Evolutionary conservation across 2,113 vertebrate genomes (phyloP).

Genomic region (Acanthochromis polyacanthus): DNA sequence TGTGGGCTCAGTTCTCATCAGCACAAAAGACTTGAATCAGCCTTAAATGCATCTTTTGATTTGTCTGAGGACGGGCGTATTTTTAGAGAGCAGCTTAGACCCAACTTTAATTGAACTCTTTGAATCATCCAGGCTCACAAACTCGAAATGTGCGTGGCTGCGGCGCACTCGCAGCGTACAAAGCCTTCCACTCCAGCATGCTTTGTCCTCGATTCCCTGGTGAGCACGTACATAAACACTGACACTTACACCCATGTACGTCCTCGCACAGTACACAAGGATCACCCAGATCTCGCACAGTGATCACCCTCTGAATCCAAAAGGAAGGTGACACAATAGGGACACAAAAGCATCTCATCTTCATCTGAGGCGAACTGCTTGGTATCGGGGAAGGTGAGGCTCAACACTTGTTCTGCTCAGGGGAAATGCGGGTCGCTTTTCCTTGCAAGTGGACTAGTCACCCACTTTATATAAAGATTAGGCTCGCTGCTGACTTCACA

Average conservation of each 20-base stretch:
- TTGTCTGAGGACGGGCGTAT: background rate
- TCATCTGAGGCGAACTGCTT: slow-evolving; percentile 53
- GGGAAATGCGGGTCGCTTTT: slow-evolving; percentile 45
- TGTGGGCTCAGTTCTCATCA: background rate
- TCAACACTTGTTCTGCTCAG: slow-evolving; percentile 54
- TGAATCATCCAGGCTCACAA: slow-evolving; percentile 5
- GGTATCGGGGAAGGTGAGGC: slow-evolving; percentile 62
- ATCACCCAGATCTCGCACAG: slow-evolving; percentile 39
- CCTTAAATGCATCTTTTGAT: slow-evolving; percentile 10
- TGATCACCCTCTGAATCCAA: slow-evolving; percentile 65
- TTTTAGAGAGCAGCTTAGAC: slow-evolving; percentile 1
- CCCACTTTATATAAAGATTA: slow-evolving; percentile 68
- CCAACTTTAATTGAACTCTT: slow-evolving; percentile 39
- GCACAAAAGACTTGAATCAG: slow-evolving; percentile 2
- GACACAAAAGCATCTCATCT: slow-evolving; percentile 68
- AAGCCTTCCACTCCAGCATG: slow-evolving; percentile 17
- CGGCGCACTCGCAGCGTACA: slow-evolving; percentile 18
- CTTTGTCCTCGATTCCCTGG: slow-evolving; percentile 50
- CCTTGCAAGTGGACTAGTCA: slow-evolving; percentile 62
- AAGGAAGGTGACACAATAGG: slow-evolving; percentile 80
- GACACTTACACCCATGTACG: slow-evolving; percentile 4
- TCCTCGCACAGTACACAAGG: slow-evolving; percentile 1
- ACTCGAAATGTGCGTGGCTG: slow-evolving; percentile 9
- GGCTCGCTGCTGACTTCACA: slow-evolving; percentile 34
- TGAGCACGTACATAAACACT: slow-evolving; percentile 25